Base-by-base conservation (phyloP, 2,888 invertebrate genomes). In the Cosmorhoe ocellata region DNA sequence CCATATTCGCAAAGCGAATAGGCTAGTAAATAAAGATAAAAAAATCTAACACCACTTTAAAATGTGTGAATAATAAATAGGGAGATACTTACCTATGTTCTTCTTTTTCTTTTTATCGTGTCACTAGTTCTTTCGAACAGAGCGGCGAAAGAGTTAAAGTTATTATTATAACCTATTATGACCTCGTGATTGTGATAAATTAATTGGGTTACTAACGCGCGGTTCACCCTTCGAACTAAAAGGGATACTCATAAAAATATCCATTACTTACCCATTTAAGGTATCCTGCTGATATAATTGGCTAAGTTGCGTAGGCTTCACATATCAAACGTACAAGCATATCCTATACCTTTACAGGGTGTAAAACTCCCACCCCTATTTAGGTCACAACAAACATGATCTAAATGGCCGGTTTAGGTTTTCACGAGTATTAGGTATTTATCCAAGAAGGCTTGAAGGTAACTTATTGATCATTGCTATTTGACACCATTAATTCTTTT, bases 171-270 rank as follows among this genome's bases (percentile, higher is more conserved):
- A n/a, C 7, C 12, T 12, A 33, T 31, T 31, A 5, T 38, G 26
- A 38, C 44, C 46, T 43, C 42, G 31, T 43, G 31, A 34, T 47
- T 44, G 43, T 12, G 40, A 36, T 32, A 32, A 41, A 41, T 49
- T 33, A 51, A 54, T 54, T 48, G 22, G 40, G 31, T 54, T 51
- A 32, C 43, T 38, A 45, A 32, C 36, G 3, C n/a, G n/a, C 18
- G 22, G 11, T 47, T 43, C 40, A 34, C 33, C 37, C 38, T 31
- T 52, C 57, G 43, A 47, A 57, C 44, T 54, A 37, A 51, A 50
- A 48, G 30, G 48, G 48, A 53, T 55, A 53, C 52, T 40, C 36
- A 40, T 56, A 53, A 53, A 51, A 48, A 53, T 55, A 57, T 57
- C 55, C 46, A 52, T 56, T 56, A 50, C 52, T 36, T 24, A 24